Conservation (phyloP, 1,140 invertebrate genomes). For the Drosophila ironensis region DNA sequence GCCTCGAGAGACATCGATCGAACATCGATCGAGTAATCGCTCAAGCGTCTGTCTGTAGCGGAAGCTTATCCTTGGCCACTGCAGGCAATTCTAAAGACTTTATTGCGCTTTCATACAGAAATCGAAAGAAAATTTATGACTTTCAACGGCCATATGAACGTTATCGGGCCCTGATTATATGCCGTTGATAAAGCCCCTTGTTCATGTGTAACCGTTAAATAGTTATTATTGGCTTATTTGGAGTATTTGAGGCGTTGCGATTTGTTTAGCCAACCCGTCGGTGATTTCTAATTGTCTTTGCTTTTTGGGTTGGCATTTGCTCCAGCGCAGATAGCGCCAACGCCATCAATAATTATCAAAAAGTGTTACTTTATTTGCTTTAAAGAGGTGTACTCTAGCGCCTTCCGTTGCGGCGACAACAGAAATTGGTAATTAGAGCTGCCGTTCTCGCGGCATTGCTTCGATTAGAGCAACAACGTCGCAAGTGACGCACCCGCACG, state of each 20-base stretch:
- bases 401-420: slow-evolving; percentile 12
- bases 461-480: slow-evolving; percentile 49
- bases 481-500: slow-evolving; percentile 23
- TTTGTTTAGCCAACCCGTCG: slow-evolving; percentile 45
- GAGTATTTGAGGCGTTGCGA: slow-evolving; percentile 33
- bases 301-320: neutral
- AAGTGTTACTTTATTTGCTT: slow-evolving; percentile 63
- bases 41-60: neutral
- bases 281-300: slow-evolving; percentile 38
- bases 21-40: neutral
- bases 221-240: slow-evolving; percentile 72
- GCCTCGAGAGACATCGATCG: slow-evolving; percentile 9
- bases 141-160: slow-evolving; percentile 29
- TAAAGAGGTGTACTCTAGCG: slow-evolving; percentile 23
- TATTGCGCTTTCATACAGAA: slow-evolving; percentile 6
- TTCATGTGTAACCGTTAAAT: slow-evolving; percentile 52
- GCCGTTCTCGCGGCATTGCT: slow-evolving; percentile 21
- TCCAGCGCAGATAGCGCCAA: slow-evolving; percentile 47
- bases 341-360: slow-evolving; percentile 58
- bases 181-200: slow-evolving; percentile 51
- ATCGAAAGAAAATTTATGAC: slow-evolving; percentile 38
- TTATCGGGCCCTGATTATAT: slow-evolving; percentile 68
- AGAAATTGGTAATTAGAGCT: slow-evolving; percentile 64
- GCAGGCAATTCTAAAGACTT: neutral
- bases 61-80: neutral